phyloP scores from a whole-genome alignment of 2,888 invertebrate genomes.

The Schizotus pectinicornis region DNA sequence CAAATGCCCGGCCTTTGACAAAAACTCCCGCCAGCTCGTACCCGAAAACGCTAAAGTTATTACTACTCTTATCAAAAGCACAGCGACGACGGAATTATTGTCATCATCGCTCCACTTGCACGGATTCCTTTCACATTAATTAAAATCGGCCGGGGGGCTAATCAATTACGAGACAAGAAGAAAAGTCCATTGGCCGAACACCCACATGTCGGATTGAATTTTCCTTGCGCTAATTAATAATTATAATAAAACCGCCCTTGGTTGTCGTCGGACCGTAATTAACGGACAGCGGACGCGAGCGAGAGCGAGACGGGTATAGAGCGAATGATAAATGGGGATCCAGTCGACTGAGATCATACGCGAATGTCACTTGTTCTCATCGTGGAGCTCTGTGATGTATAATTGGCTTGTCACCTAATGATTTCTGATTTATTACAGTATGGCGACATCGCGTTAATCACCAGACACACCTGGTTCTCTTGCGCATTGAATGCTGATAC shows the following conservation, averaged over 20 bases:
- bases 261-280: constrained; percentile 27
- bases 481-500: constrained; percentile 17
- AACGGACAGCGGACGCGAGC: constrained; percentile 22
- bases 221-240: constrained; percentile 26
- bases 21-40: not conserved
- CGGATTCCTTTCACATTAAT: too few species aligned
- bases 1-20: not conserved
- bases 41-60: constrained; percentile 2
- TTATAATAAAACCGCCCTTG: constrained; percentile 29
- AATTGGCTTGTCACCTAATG: constrained; percentile 52
- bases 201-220: not conserved
- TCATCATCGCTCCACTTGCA: too few species aligned
- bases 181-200: too few species aligned
- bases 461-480: constrained; percentile 43
- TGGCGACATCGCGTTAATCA: constrained; percentile 45
- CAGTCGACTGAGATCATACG: constrained; percentile 42
- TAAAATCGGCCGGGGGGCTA: too few species aligned
- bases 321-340: constrained; percentile 39
- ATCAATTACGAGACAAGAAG: too few species aligned
- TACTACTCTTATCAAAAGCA: not conserved
- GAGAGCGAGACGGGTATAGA: constrained; percentile 1
- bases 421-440: constrained; percentile 49
- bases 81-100: too few species aligned
- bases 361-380: constrained; percentile 44
- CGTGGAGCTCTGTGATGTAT: constrained; percentile 42